Evolutionary conservation across 2,113 vertebrate genomes (phyloP).

Genomic region (pig (Sus scrofa)): T2T-Sscrofa CM000813.6:16096001-16096500

Average conservation of each 20-base stretch:
- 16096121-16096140: not conserved
- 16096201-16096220: not conserved
- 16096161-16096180: not conserved
- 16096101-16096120: not conserved
- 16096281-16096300: not conserved
- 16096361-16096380: too few species aligned
- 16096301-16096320: too few species aligned
- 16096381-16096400: too few species aligned
- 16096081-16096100: constrained; percentile 6
- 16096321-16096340: too few species aligned
- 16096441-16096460: too few species aligned
- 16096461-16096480: too few species aligned
- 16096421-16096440: too few species aligned
- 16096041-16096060: not conserved
- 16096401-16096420: too few species aligned
- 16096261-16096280: not conserved
- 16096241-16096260: not conserved
- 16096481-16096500: too few species aligned
- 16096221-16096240: not conserved
- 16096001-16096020: constrained; percentile 68
- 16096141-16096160: not conserved
- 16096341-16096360: too few species aligned
- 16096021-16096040: constrained; percentile 77
- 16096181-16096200: not conserved
- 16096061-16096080: not conserved